phyloP scores from a whole-genome alignment of 2,113 vertebrate species.

The Phyllopteryx taeniolatus region DNA sequence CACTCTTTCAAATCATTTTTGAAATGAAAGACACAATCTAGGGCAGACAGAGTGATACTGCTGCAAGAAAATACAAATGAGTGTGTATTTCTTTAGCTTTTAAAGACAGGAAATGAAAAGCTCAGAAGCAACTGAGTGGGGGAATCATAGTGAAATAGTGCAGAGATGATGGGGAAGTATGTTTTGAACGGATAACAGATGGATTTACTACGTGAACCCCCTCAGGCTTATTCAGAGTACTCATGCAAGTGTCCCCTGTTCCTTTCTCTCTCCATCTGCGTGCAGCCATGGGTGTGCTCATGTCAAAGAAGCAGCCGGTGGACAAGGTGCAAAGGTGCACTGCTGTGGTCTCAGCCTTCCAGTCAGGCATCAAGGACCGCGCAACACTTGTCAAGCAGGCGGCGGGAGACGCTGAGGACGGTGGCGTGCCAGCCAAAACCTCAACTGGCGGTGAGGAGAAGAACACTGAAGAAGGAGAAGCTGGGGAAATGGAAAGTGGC shows the following conservation, averaged over 20 bases:
- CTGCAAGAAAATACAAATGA: background rate
- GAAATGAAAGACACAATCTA: background rate
- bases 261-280: conserved; percentile 24
- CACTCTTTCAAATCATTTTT: background rate
- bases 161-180: background rate
- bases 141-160: background rate
- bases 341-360: conserved; percentile 90
- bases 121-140: background rate
- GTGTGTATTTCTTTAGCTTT: background rate
- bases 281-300: conserved; percentile 90
- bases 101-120: background rate
- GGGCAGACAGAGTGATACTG: background rate
- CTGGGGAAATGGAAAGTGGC: conserved; percentile 59
- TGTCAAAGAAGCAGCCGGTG: conserved; percentile 96
- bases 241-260: conserved; percentile 16
- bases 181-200: background rate
- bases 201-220: background rate
- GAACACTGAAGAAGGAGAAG: conserved; percentile 38
- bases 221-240: background rate
- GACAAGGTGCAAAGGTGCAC: conserved; percentile 96
- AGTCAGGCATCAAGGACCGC: conserved; percentile 84
- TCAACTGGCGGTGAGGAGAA: conserved; percentile 62
- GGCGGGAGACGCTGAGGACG: conserved; percentile 54
- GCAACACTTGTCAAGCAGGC: conserved; percentile 52
- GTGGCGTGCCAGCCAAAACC: conserved; percentile 65